Conservation (phyloP, 2,888 invertebrate species). For the Yponomeuta malinellus region DNA sequence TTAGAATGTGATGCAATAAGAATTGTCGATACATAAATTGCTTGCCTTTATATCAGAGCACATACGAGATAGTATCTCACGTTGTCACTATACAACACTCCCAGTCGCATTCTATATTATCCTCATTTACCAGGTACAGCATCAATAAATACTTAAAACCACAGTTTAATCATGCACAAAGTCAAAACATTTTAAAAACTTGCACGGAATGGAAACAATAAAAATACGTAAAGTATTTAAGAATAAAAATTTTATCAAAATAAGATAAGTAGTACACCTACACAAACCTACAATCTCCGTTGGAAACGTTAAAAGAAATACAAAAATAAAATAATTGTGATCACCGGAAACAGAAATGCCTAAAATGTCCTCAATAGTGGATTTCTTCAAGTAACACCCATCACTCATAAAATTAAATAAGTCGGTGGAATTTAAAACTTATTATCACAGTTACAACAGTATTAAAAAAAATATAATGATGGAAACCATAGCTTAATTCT, state of each 20-base stretch:
- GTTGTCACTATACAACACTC: slow-evolving; percentile 29
- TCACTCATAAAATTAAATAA: slow-evolving; percentile 24
- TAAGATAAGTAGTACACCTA: slow-evolving; percentile 38
- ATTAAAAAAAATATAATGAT: slow-evolving; percentile 46
- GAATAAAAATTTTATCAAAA: slow-evolving; percentile 56
- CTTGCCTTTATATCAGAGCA: not conserved
- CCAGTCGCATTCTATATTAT: slow-evolving; percentile 38
- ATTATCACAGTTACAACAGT: slow-evolving; percentile 73
- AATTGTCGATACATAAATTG: slow-evolving; percentile 2
- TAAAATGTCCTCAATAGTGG: slow-evolving; percentile 49
- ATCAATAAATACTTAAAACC: slow-evolving; percentile 33
- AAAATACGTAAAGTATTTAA: slow-evolving; percentile 68
- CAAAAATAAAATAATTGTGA: slow-evolving; percentile 60
- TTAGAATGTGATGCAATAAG: slow-evolving; percentile 40
- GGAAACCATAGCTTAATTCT: slow-evolving; percentile 45
- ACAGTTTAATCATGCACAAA: slow-evolving; percentile 18
- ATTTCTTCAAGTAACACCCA: slow-evolving; percentile 54
- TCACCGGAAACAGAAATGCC: slow-evolving; percentile 43
- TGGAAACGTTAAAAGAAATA: slow-evolving; percentile 43
- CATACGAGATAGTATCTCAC: slow-evolving; percentile 23
- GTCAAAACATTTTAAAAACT: slow-evolving; percentile 43
- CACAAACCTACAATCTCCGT: slow-evolving; percentile 55
- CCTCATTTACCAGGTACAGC: slow-evolving; percentile 51
- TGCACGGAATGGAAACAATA: slow-evolving; percentile 69
- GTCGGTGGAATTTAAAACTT: slow-evolving; percentile 64